Percentiles rank a stretch among this genome's conserved stretches.
phyloP scores from a whole-genome alignment of 2,888 invertebrate species.

The Metacarcinus magister region DNA sequence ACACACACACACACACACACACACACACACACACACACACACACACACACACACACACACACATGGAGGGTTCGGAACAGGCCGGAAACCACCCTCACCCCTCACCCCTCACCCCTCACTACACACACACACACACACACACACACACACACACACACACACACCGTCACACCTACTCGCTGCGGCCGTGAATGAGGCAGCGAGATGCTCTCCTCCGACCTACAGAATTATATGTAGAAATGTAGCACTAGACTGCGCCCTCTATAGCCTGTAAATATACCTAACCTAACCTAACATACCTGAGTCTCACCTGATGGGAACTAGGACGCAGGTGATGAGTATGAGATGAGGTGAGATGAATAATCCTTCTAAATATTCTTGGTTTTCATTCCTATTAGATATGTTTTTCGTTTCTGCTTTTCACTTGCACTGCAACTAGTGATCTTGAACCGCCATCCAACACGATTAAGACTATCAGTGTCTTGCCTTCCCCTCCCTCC shows the following conservation, averaged over 20 bases:
- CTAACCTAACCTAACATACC: neutral
- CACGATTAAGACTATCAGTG: neutral
- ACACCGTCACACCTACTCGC: neutral
- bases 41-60: slow-evolving; percentile 14
- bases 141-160: too few relatives aligned
- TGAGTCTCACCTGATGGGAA: neutral
- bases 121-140: too few relatives aligned
- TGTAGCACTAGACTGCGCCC: neutral
- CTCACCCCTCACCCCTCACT: too few relatives aligned
- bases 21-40: slow-evolving; percentile 26
- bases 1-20: neutral
- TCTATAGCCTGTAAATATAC: neutral
- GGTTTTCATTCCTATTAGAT: neutral
- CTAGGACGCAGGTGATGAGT: neutral
- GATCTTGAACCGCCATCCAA: neutral
- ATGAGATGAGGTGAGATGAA: neutral
- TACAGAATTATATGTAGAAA: slow-evolving; percentile 36
- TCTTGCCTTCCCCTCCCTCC: neutral
- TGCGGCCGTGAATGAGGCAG: neutral
- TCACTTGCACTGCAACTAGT: slow-evolving; percentile 28
- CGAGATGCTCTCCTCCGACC: slow-evolving; percentile 30
- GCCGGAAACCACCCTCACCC: neutral
- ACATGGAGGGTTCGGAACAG: neutral
- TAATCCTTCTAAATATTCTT: neutral
- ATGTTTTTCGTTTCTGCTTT: neutral